Base-by-base conservation (phyloP, 2,113 vertebrate genomes). In the Conger conger region DNA sequence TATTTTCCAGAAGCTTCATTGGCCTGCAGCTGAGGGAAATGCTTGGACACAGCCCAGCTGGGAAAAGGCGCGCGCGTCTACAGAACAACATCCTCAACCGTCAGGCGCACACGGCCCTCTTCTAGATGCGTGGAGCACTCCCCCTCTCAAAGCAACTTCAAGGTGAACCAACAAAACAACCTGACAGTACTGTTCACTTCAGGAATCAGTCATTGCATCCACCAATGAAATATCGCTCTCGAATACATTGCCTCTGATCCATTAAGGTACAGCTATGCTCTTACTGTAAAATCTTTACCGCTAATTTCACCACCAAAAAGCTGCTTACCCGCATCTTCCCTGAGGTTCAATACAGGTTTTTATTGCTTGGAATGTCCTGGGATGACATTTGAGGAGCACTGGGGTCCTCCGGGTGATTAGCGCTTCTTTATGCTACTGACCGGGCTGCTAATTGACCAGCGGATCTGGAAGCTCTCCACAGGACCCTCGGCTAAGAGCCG, bases 131-230 rank as follows among this genome's bases (percentile, higher is more conserved):
- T 33, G 68, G 4, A 11, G 68, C n/a, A 9, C 68, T 73, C 27
- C 4, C 7, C 8, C 20, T 73, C 2, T 73, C 68, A 73, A 73
- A 73, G 33, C 68, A 73, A 73, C 68, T 11, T n/a, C n/a, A 9
- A 33, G n/a, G 15, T n/a, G 68, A 11, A 33, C 27, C 7, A 13
- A 33, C 27, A 33, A 15, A 30, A 5, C 68, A 5, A 73, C 27
- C 68, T 73, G 68, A 73, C 2, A 13, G 68, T 33, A 73, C 68
- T 2, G 68, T 73, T 73, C 33, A 94, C 93, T 57, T 89, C n/a
- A 27, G 57, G 20, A 63, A 63, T 63, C 68, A 13, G 68, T 73
- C n/a, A 73, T 27, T 73, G n/a, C n/a, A 33, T 30, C 27, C 3
- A 30, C n/a, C 27, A 63, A 73, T 73, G n/a, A 73, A 33, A 18